These are phyloP conservation scores for Eucera pruinosa DNA, from an alignment of 2,888 invertebrate genomes.

Conservation along the genomic window DNA sequence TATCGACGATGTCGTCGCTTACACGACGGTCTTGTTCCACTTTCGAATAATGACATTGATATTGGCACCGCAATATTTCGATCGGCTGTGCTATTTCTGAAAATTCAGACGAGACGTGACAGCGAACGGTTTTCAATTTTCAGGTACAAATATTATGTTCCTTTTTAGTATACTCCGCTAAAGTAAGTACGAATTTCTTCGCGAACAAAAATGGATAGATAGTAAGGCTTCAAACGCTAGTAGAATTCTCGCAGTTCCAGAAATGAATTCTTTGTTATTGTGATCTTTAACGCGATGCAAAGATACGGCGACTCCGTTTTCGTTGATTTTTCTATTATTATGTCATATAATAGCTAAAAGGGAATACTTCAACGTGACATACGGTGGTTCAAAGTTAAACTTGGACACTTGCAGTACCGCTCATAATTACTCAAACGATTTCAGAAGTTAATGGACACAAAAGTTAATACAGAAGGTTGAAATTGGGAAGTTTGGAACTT, in stretches of 20 bases:
- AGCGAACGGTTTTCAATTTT: conserved; percentile 10
- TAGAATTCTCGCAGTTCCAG: too few relatives aligned
- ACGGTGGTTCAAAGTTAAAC: too few relatives aligned
- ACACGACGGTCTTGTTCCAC: background rate
- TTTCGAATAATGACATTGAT: conserved; percentile 5
- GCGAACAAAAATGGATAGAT: background rate
- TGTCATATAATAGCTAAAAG: too few relatives aligned
- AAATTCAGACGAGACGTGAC: conserved; percentile 12
- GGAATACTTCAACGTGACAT: too few relatives aligned
- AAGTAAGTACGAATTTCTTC: background rate
- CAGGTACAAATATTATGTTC: background rate
- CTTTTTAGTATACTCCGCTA: conserved; percentile 10
- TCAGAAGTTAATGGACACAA: too few relatives aligned
- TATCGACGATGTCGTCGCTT: background rate
- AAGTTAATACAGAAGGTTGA: too few relatives aligned
- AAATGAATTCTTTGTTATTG: background rate
- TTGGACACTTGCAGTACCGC: too few relatives aligned
- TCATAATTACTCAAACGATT: too few relatives aligned
- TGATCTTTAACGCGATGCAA: too few relatives aligned
- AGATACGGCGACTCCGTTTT: too few relatives aligned
- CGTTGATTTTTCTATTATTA: too few relatives aligned
- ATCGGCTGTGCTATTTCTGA: conserved; percentile 2
- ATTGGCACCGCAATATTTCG: conserved; percentile 12
- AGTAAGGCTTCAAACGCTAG: background rate
- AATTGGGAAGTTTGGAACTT: too few relatives aligned